These are phyloP conservation scores for Potamilus streckersoni DNA, from an alignment of 1,140 invertebrate genomes.

Conservation along the genomic window DNA sequence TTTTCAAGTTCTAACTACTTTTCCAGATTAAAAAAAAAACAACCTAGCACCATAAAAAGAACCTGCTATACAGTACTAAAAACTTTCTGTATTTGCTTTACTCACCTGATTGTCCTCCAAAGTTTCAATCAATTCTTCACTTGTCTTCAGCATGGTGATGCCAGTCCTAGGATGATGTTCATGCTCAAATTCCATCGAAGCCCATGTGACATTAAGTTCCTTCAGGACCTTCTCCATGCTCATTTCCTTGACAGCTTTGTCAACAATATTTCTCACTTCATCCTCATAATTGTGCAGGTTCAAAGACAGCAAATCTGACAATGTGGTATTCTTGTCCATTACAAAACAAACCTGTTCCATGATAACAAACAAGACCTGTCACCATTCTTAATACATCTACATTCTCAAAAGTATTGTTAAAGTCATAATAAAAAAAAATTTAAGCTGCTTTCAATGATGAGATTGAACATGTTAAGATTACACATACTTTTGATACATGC, in stretches of 20 bases:
- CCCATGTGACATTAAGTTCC: slow-evolving; percentile 91
- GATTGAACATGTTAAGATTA: too few relatives aligned
- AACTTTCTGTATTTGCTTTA: background rate
- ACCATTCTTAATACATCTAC: too few relatives aligned
- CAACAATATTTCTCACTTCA: slow-evolving; percentile 96
- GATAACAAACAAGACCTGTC: too few relatives aligned
- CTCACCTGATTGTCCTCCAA: slow-evolving; percentile 95
- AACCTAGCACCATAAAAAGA: too few relatives aligned
- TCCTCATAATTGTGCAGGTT: slow-evolving; percentile 96
- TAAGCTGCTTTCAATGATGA: too few relatives aligned
- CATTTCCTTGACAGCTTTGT: slow-evolving; percentile 97
- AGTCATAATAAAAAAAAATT: too few relatives aligned
- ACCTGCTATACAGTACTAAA: background rate
- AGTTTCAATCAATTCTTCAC: slow-evolving; percentile 95
- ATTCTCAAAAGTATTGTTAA: too few relatives aligned
- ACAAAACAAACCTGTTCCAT: slow-evolving; percentile 83
- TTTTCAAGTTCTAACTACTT: too few relatives aligned
- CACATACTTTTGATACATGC: too few relatives aligned
- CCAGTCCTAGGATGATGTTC: slow-evolving; percentile 88
- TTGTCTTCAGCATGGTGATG: slow-evolving; percentile 84
- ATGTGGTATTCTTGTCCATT: slow-evolving; percentile 91
- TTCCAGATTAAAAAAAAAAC: too few relatives aligned
- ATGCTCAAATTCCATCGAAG: slow-evolving; percentile 92
- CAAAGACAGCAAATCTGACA: slow-evolving; percentile 89
- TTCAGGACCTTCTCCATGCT: slow-evolving; percentile 96